Evolutionary conservation across 1,140 invertebrate species (phyloP), one percentile per base, ranked within the genome.

Genomic region (Penaeus indicus): DNA sequence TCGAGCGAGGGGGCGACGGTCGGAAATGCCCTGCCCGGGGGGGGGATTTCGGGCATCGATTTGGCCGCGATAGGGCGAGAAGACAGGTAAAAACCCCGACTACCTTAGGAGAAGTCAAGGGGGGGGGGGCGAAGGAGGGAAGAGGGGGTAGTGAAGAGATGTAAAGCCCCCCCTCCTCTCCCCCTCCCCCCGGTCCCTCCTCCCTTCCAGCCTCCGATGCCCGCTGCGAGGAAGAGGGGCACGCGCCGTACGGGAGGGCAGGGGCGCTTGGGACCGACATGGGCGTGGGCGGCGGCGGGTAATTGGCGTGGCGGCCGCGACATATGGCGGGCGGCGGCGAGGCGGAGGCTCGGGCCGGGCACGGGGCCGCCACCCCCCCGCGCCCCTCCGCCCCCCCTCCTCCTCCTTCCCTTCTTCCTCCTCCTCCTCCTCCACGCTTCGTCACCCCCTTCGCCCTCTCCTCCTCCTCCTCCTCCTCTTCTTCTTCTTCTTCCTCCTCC

Each of bases 11-110:
- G 27, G 22, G 60, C 8, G 60, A 64, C 19, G 61, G 22, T 54
- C 32, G 22, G 38, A 64, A 64, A 27, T 63, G 11, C 62, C 32
- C 16, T 27, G 32, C 32, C 16, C 47, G 22, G 47, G 19, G 47
- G 19, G 47, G n/a, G 3, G 75, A 38, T 21, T 78, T 1, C 7
- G 67, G 61, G 42, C 38, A 47, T 32, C 72, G 25, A 27, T 8
- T 22, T 77, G 19, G 10, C 32, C 60, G n/a, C 21, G 84, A 77
- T 79, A 61, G 38, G 75, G 84, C 54, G 83, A 22, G 54, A 62
- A 54, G 72, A 85, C 69, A 85, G 84, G 84, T 85, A 85, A 85
- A 85, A 85, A 85, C 19, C 54, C 75, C 62, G 32, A 78, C 69
- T 78, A 78, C 69, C 84, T 85, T 61, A 85, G 72, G 69, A 78